These are phyloP conservation scores for Capromys pilorides DNA, from an alignment of 2,797 vertebrate species.

Conservation along the genomic window DNA sequence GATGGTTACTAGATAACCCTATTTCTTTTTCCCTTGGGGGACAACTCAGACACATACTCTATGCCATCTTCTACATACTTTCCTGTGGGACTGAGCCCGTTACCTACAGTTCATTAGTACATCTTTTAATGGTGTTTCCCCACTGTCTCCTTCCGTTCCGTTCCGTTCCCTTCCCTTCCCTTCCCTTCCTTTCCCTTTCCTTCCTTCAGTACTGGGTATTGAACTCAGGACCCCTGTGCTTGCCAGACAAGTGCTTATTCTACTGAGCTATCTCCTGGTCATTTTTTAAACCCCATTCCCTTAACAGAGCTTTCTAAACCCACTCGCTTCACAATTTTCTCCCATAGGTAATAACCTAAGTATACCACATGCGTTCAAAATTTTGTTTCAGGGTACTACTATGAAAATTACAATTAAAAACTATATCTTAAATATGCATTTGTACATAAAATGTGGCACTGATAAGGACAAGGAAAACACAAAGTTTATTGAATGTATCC, in stretches of 20 bases:
- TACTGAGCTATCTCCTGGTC: too few species aligned
- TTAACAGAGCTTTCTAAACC: neutral
- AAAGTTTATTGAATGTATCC: neutral
- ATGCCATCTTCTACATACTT: neutral
- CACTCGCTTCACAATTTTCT: neutral
- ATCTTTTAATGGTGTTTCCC: neutral
- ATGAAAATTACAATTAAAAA: neutral
- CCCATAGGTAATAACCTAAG: neutral
- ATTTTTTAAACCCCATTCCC: too few species aligned
- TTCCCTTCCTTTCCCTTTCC: too few species aligned
- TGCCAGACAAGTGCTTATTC: too few species aligned
- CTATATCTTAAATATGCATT: slow-evolving; percentile 42
- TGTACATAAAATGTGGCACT: neutral
- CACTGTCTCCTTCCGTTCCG: neutral
- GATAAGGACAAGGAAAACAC: slow-evolving; percentile 20
- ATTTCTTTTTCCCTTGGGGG: neutral
- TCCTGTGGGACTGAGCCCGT: neutral
- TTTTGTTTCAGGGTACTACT: neutral
- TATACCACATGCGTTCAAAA: slow-evolving; percentile 21
- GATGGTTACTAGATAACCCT: neutral
- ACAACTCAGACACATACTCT: neutral
- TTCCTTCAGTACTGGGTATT: too few species aligned
- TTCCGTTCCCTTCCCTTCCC: too few species aligned
- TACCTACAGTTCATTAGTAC: neutral
- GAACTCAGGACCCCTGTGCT: too few species aligned